Conservation (phyloP, 2,797 vertebrate species). For the Manis javanica region DNA sequence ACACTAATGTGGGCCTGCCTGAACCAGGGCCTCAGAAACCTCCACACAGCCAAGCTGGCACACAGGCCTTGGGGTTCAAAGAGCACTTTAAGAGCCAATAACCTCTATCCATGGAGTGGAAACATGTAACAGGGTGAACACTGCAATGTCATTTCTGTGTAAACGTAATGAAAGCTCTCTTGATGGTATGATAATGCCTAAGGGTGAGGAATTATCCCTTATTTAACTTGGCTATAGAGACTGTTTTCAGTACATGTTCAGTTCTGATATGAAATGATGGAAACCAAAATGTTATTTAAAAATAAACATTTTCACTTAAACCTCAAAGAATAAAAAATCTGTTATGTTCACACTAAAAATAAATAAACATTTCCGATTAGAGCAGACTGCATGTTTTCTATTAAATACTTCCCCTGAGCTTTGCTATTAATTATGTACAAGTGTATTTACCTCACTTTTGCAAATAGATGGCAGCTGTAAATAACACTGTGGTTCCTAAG, state of each 20-base stretch:
- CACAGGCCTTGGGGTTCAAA: accelerated
- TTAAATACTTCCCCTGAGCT: not conserved
- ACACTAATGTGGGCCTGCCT: accelerated
- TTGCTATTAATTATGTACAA: not conserved
- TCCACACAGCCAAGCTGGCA: too few relatives aligned
- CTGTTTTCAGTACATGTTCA: not conserved
- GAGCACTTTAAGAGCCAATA: too few relatives aligned
- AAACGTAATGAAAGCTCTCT: not conserved
- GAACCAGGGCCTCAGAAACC: not conserved
- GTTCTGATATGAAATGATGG: not conserved
- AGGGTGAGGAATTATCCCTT: not conserved
- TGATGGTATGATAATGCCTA: accelerated
- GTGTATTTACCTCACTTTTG: not conserved
- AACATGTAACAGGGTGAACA: accelerated
- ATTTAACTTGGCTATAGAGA: not conserved
- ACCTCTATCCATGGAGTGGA: not conserved
- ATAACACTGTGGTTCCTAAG: not conserved
- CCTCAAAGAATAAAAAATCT: not conserved
- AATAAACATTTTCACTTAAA: not conserved
- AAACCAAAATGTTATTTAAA: not conserved
- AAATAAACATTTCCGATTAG: not conserved
- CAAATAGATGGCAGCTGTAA: not conserved
- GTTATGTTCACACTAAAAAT: not conserved
- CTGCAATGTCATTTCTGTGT: accelerated
- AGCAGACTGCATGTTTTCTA: not conserved